phyloP scores from a whole-genome alignment of 35 echinoderm and acorn worm genomes.

The Diadema setosum region DNA sequence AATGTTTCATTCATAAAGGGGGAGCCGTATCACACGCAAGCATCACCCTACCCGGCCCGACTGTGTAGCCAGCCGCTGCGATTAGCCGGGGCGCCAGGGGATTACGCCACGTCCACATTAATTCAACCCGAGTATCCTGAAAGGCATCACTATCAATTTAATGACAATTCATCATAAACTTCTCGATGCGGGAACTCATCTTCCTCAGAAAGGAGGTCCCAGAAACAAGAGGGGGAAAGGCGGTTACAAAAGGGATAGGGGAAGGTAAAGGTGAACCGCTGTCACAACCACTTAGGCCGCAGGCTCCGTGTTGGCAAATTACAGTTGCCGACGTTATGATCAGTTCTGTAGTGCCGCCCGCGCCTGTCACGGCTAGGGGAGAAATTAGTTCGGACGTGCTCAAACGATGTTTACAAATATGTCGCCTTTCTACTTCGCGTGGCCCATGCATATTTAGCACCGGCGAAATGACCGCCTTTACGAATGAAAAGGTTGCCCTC shows the following conservation, averaged over 20 bases:
- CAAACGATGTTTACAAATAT: conserved; percentile 3
- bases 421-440: not conserved
- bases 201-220: not conserved
- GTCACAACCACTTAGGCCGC: not conserved
- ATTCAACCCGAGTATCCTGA: not conserved
- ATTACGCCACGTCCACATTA: not conserved
- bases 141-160: not conserved
- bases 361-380: too few species aligned
- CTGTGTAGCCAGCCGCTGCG: not conserved
- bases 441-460: too few species aligned
- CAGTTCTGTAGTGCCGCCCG: too few species aligned
- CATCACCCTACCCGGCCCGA: too few species aligned
- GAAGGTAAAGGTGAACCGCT: not conserved
- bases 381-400: not conserved
- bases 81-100: not conserved
- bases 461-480: too few species aligned
- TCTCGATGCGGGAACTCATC: not conserved
- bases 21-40: too few species aligned
- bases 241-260: not conserved
- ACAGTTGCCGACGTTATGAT: not conserved
- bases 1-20: too few species aligned
- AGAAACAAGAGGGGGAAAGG: not conserved
- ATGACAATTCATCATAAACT: conserved; percentile 3
- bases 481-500: too few species aligned
- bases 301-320: not conserved